Base-by-base conservation (phyloP, 2,888 invertebrate species). In the Molorchus minor region DNA sequence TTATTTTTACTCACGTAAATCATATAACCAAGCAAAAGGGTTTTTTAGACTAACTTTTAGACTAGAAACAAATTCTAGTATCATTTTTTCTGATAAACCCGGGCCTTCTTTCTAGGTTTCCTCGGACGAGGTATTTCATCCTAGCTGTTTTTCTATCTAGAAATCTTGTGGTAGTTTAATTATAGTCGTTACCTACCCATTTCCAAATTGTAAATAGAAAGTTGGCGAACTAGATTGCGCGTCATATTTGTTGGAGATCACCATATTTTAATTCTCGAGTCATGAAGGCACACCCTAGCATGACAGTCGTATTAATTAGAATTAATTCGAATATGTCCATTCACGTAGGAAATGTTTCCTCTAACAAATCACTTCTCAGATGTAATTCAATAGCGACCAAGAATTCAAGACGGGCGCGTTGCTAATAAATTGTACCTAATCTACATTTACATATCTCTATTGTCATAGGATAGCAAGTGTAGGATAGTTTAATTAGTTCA, bases 401-500 rank as follows among this genome's bases (percentile, higher is more conserved):
- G 69, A 69, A 66, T 64, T 58, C 55, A 38, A 68, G 68, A 65
- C 62, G 59, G 52, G 64, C 65, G 66, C 62, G 67, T 57, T 66
- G 57, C 58, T 61, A 68, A 68, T 68, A 68, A 68, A 68, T 68
- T 68, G 63, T 59, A 66, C 67, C 64, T 68, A 64, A 70, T 69
- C 74, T 76, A 73, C 76, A 80, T 79, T 79, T 80, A 78, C 79
- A 80, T 80, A 79, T 79, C 79, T 78, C 76, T 78, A 79, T 79
- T 79, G 79, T 79, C 77, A 73, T 77, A 76, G 77, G 78, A 77
- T 74, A 76, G 77, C 75, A 76, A 76, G 74, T 75, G 71, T 73
- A 73, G 76, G 76, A 78, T 79, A 79, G 79, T 80, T 80, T 79
- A 80, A 80, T 80, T 80, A 80, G 79, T 80, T 80, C 75, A 77